Evolutionary conservation across 1,140 invertebrate genomes (phyloP), one percentile per base, ranked within the genome.

Genomic region (Scaptodrosophila lebanonensis): DNA sequence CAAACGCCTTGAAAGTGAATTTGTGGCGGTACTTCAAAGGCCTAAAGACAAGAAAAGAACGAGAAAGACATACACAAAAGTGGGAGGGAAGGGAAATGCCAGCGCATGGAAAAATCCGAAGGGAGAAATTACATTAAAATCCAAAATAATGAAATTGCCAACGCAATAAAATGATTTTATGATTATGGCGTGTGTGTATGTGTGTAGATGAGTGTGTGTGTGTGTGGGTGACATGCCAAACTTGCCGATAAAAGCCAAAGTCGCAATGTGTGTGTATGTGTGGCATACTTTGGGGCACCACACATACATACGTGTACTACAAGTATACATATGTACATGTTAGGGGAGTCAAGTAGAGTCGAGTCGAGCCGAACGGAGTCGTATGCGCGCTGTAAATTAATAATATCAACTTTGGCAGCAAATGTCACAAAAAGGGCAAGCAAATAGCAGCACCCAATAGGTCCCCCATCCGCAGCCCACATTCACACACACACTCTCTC

Each of bases 381-480:
- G 56, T 56, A 62, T 57, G 58, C 66, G 17, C 17, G 44, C 57
- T 66, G 58, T 70, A 70, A 70, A 70, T 70, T 66, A 70, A 70
- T 70, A 70, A 70, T 70, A 70, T 70, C 66, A 70, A 66, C 63
- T 66, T 69, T 68, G 66, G 56, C 66, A 68, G 66, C 66, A 68
- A 68, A 68, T 68, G 66, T 68, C 66, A 68, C n/a, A 47, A 61
- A 61, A 66, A 65, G 62, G 62, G 62, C 66, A 68, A 54, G 56
- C 57, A 59, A 53, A 64, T 53, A 59, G 42, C 27, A 44, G 25
- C 22, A 13, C 13, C 22, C 27, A 11, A 29, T 9, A 6, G 5
- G 35, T 17, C 8, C 20, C 33, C 11, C 3, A 2, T 3, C 17
- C 7, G 12, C 13, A 18, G n/a, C 16, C 12, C 43, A 2, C 9